Evolutionary conservation across 2,113 vertebrate species (phyloP).

Genomic region (Eublepharis macularius): DNA sequence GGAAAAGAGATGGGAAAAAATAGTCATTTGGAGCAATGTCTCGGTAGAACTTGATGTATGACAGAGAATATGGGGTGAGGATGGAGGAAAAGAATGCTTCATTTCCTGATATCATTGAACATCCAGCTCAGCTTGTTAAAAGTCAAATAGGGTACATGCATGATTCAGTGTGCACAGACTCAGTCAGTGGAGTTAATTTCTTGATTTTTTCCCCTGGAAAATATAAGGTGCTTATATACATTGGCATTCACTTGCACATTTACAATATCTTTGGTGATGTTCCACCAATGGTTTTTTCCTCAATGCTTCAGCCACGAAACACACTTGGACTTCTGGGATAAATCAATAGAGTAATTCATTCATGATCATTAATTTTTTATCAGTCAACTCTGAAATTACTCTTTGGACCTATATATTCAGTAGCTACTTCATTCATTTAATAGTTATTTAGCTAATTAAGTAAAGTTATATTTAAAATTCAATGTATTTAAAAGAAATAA

Average conservation of each 20-base stretch:
- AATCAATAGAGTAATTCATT: background rate
- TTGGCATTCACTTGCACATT: background rate
- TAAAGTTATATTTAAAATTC: background rate
- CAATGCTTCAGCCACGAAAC: background rate
- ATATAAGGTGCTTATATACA: background rate
- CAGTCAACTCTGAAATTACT: background rate
- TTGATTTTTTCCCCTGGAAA: too few relatives aligned
- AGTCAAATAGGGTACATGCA: too few relatives aligned
- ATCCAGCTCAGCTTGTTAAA: too few relatives aligned
- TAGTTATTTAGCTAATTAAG: background rate
- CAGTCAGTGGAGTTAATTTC: too few relatives aligned
- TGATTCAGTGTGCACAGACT: too few relatives aligned
- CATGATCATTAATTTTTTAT: background rate
- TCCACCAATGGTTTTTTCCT: background rate
- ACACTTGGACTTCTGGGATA: background rate
- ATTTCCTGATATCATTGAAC: too few relatives aligned
- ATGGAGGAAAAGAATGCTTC: too few relatives aligned
- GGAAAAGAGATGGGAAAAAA: too few relatives aligned
- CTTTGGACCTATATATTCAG: background rate
- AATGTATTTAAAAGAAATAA: background rate
- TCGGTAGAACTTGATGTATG: too few relatives aligned
- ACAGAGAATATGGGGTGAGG: too few relatives aligned
- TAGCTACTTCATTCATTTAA: background rate
- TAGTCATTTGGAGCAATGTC: too few relatives aligned
- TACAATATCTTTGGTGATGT: too few relatives aligned